Evolutionary conservation across 2,888 invertebrate genomes (phyloP), one percentile per base, ranked within the genome.

Genomic region (Masnerella sp.): DNA sequence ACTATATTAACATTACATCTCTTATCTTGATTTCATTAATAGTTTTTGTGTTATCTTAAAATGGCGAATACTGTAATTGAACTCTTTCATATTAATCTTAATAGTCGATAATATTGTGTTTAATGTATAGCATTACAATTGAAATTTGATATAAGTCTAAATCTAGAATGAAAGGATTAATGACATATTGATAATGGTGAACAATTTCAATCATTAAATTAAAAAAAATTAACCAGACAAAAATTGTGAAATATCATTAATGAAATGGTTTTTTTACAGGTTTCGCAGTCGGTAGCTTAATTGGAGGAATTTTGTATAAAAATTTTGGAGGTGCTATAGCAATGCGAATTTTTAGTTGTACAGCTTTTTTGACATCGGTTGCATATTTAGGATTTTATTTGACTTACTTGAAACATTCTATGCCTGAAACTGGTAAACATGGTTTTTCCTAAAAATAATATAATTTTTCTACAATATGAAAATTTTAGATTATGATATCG

Each of bases 251-350:
- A n/a, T 28, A 9, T 28, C 28, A 28, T 28, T 28, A 9, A 2
- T 5, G 11, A 34, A 34, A 11, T 34, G 2, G 34, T 34, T 11
- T 5, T n/a, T 74, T 81, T 84, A 52, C 82, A 93, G 95, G 95
- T 9, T 95, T 93, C 82, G 92, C 94, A 0, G 85, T 95, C 45
- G 95, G 95, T 0, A 94, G 94, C 28, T 84, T 95, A 0, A 82
- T 93, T 2, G 94, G 95, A 1, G 95, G 95, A 0, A 87, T 92
- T 69, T 83, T 94, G 40, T 94, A 93, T 83, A 90, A 90, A 58
- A 87, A 89, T 68, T 82, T 90, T 9, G 94, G 94, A 0, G 94
- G 94, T 0, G 87, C 87, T 40, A 79, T 77, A 2, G 89, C 92
- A 1, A 88, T 92, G 69, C 88, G 89, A 76, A 88, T 90, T 71